Percentiles rank a stretch among this genome's conserved stretches.
phyloP scores from a whole-genome alignment of 2,797 vertebrate genomes.

The Malacoctenus gilli region DNA sequence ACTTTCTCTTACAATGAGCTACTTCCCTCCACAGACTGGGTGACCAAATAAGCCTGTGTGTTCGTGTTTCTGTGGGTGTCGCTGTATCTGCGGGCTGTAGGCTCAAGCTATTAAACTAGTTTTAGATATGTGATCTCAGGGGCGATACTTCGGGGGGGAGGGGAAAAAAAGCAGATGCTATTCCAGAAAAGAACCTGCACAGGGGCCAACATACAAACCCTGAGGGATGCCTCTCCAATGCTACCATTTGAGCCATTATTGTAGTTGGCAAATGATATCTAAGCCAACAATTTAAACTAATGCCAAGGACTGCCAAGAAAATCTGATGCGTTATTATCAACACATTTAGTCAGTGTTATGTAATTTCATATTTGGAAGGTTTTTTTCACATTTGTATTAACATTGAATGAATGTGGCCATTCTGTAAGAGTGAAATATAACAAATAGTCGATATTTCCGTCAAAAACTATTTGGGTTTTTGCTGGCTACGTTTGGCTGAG shows the following conservation, averaged over 20 bases:
- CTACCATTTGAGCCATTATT: conserved; percentile 49
- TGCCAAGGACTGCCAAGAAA: conserved; percentile 52
- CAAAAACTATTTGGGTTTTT: conserved; percentile 28
- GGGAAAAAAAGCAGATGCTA: conserved; percentile 65
- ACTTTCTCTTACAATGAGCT: conserved; percentile 33
- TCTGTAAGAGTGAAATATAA: conserved; percentile 2
- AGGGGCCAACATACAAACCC: conserved; percentile 46
- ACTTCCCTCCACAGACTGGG: conserved; percentile 50
- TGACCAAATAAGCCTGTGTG: conserved; percentile 25
- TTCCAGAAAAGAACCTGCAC: conserved; percentile 45
- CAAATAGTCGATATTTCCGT: conserved; percentile 28
- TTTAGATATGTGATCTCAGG: conserved; percentile 48
- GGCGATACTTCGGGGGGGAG: conserved; percentile 41
- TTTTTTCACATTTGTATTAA: conserved; percentile 33
- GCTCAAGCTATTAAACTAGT: conserved; percentile 39
- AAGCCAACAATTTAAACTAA: conserved; percentile 55
- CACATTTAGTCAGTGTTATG: conserved; percentile 36
- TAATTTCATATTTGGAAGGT: conserved; percentile 18
- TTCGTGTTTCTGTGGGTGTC: conserved; percentile 13
- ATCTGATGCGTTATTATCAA: conserved; percentile 28
- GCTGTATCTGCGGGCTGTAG: conserved; percentile 20
- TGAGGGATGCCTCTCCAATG: conserved; percentile 52
- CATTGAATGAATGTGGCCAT: conserved; percentile 6
- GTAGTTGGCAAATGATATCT: conserved; percentile 41
- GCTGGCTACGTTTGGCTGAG: conserved; percentile 15